phyloP scores from a whole-genome alignment of 1,140 invertebrate species.

The Andricus grossulariae region DNA sequence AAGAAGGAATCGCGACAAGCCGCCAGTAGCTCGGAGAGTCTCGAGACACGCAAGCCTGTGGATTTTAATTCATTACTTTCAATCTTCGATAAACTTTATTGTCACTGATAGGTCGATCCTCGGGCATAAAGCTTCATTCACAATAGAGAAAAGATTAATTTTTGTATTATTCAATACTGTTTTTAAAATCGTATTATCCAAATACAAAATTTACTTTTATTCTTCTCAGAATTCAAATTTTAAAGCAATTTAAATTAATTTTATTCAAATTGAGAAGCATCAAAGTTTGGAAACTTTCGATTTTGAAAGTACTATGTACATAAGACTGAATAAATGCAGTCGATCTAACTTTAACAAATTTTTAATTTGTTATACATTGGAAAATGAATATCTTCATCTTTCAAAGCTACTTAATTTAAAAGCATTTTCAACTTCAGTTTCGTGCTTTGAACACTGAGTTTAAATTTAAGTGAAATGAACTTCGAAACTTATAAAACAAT shows the following conservation, averaged over 20 bases:
- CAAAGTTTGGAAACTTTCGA: neutral
- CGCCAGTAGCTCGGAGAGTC: conserved; percentile 53
- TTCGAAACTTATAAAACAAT: no score
- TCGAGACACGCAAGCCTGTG: conserved; percentile 57
- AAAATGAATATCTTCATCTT: no score
- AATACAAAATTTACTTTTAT: no score
- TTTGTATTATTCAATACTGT: neutral
- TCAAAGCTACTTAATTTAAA: no score
- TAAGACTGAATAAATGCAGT: no score
- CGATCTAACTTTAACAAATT: no score
- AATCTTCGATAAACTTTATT: conserved; percentile 61
- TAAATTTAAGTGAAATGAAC: no score
- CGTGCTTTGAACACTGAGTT: no score
- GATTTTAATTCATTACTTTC: conserved; percentile 57
- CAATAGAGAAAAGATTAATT: conserved; percentile 22
- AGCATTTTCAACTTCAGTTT: no score
- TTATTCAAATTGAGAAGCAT: neutral
- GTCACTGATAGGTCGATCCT: conserved; percentile 44
- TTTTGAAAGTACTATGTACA: neutral
- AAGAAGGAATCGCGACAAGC: conserved; percentile 58
- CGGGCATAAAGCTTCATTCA: conserved; percentile 41
- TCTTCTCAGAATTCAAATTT: neutral
- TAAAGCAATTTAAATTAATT: neutral
- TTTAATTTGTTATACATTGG: no score
- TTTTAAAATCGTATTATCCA: neutral